Evolutionary conservation across 2,797 vertebrate genomes (phyloP).

Genomic region (Aplochiton taeniatus): DNA sequence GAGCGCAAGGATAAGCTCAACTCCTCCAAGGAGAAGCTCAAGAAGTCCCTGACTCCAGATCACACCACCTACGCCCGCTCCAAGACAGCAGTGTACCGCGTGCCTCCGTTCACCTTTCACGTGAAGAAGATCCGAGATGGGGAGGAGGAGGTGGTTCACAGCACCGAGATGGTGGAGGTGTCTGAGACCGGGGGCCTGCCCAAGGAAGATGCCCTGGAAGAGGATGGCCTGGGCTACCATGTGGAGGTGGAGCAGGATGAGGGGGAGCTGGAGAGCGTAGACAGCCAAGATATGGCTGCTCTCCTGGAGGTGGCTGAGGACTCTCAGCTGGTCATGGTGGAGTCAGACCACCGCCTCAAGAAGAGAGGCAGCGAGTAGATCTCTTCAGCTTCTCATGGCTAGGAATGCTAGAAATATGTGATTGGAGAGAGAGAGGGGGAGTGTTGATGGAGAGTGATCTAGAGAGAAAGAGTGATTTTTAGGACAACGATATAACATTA

Average conservation of each 20-base stretch:
- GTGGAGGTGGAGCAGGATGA: slow-evolving; percentile 60
- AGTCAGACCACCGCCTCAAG: slow-evolving; percentile 73
- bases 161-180: slow-evolving; percentile 81
- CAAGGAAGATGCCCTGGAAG: slow-evolving; percentile 39
- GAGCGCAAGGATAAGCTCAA: slow-evolving; percentile 92
- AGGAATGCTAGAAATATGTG: slow-evolving; percentile 1
- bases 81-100: slow-evolving; percentile 92
- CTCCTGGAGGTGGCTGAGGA: slow-evolving; percentile 80
- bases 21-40: slow-evolving; percentile 88
- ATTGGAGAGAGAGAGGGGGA: not conserved
- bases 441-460: slow-evolving; percentile 7
- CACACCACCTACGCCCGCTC: slow-evolving; percentile 86
- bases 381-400: not conserved
- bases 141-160: slow-evolving; percentile 74
- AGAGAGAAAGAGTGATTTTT: slow-evolving; percentile 36
- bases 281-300: slow-evolving; percentile 10
- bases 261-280: slow-evolving; percentile 70
- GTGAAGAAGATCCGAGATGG: slow-evolving; percentile 97
- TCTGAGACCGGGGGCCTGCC: slow-evolving; percentile 63
- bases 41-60: slow-evolving; percentile 92
- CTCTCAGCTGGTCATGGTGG: slow-evolving; percentile 83
- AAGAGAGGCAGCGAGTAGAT: slow-evolving; percentile 78
- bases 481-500: slow-evolving; percentile 54
- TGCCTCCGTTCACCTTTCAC: slow-evolving; percentile 96
- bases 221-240: slow-evolving; percentile 54